Base-by-base conservation (phyloP, 1,140 invertebrate species). In the Protaetia brevitarsis region DNA sequence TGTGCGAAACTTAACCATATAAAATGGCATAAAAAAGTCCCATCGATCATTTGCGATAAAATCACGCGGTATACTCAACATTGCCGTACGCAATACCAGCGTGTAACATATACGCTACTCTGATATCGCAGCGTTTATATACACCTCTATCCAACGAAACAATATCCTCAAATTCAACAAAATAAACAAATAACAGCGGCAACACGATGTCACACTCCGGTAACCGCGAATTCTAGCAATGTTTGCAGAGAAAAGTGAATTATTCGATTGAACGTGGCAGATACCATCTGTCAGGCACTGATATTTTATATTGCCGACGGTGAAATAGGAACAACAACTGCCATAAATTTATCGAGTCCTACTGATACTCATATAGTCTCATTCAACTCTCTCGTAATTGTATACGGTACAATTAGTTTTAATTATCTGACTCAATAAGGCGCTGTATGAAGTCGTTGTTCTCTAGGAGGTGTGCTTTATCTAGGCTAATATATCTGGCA, bases 221-320 rank as follows among this genome's bases (percentile, higher is more conserved):
- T 45, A 45, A 45, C 41, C 23, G 16, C 41, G 41, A 19, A 45
- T 45, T 19, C 41, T 2, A 23, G 10, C 16, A 13, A 45, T 45
- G 41, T 45, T 45, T 45, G 23, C 41, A 45, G 19, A 45, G 41
- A 45, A 45, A 45, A 45, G 41, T 45, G 41, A 45, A 45, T 45
- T 45, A 45, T 45, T 45, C 41, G 41, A 45, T 45, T 45, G 41
- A 45, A 19, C 41, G 10, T 45, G 41, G 41, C 41, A 45, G 41
- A 45, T 45, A 45, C 41, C 41, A 45, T 45, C 41, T 45, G 41
- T 45, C 41, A 45, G 16, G 41, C 10, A 45, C 23, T 45, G 41
- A 45, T 45, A 45, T 45, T 45, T 45, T 45, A 45, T 10, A 45
- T 45, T 45, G 41, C 41, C 41, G 13, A 13, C 16, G 41, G 41